These are phyloP conservation scores for Tupaia tana DNA, from an alignment of 2,113 vertebrate genomes.

Conservation along the genomic window DNA sequence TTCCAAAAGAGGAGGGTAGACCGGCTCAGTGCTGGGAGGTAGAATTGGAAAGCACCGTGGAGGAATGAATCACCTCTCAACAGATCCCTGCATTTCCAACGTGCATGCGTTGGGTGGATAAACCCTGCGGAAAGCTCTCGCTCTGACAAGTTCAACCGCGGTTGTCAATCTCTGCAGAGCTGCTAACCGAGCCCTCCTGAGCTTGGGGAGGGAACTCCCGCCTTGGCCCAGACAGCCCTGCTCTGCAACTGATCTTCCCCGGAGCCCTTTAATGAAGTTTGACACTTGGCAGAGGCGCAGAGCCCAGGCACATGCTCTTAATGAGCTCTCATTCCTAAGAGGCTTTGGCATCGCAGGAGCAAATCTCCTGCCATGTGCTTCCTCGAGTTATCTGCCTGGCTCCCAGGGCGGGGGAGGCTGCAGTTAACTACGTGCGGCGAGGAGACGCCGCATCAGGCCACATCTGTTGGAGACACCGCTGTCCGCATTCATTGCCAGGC, in stretches of 20 bases:
- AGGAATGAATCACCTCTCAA: constrained; percentile 11
- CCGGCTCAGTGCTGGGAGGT: not conserved
- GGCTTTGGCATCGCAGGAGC: not conserved
- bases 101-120: not conserved
- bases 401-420: not conserved
- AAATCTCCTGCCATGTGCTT: not conserved
- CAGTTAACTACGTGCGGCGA: not conserved
- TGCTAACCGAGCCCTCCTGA: constrained; percentile 18
- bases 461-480: rapidly evolving
- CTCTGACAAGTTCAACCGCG: constrained; percentile 50
- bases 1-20: not conserved
- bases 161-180: not conserved
- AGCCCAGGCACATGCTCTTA: not conserved
- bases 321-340: constrained; percentile 66
- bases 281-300: constrained; percentile 61
- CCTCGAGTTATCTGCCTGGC: not conserved
- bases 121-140: not conserved
- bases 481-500: not conserved
- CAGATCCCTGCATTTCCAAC: constrained; percentile 58
- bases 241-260: constrained; percentile 64
- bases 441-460: not conserved
- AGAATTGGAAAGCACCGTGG: not conserved
- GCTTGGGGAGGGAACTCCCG: not conserved
- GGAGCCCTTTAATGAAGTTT: constrained; percentile 75
- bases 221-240: constrained; percentile 14